These are phyloP conservation scores for Brotogeris chrysoptera DNA, from an alignment of 2,797 vertebrate genomes.

Conservation along the genomic window DNA sequence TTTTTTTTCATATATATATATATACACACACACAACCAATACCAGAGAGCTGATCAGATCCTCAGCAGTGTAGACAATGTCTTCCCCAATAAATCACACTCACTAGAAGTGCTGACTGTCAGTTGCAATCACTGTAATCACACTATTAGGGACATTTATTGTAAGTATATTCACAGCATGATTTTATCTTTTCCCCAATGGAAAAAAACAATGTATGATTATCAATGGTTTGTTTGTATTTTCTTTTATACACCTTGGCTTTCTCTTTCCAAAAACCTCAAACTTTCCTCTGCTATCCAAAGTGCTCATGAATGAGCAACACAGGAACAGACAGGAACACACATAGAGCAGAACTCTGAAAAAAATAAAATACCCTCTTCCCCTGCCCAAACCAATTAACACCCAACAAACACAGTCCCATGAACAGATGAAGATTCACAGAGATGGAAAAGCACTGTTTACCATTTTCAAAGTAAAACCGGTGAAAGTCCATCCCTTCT, in stretches of 20 bases:
- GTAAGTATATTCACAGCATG: background rate
- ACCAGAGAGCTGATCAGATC: background rate
- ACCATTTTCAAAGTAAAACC: constrained; percentile 99
- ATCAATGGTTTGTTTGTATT: background rate
- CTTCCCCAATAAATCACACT: background rate
- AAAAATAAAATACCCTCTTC: background rate
- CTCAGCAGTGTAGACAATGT: background rate
- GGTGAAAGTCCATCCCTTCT: constrained; percentile 96
- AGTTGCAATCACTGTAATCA: background rate
- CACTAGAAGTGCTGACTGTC: background rate
- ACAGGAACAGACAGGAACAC: background rate
- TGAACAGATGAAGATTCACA: background rate
- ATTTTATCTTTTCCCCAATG: background rate
- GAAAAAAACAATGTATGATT: background rate
- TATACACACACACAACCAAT: no score
- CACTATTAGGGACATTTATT: background rate
- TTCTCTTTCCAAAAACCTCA: background rate
- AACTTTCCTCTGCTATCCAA: background rate
- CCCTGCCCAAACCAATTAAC: background rate
- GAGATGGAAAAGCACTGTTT: background rate
- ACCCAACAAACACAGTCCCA: background rate
- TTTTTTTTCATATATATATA: background rate
- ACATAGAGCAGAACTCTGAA: background rate
- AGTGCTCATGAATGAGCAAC: background rate
- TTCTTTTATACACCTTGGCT: background rate